Conservation (phyloP, 2,113 vertebrate genomes). For the Ochotona princeps region DNA sequence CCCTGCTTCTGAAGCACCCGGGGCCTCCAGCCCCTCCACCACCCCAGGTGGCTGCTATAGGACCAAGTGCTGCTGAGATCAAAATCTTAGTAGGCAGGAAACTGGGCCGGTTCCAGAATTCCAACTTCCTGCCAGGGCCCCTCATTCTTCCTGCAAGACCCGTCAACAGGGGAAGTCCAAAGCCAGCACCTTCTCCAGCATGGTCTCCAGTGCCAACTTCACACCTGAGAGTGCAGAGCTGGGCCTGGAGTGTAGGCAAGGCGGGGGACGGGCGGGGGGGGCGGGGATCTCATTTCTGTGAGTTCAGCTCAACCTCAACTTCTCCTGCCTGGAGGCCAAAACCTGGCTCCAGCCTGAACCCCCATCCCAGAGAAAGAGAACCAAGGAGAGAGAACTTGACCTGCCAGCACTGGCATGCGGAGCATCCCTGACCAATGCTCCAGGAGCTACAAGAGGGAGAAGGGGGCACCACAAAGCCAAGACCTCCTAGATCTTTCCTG, state of each 20-base stretch:
- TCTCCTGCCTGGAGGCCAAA: not conserved
- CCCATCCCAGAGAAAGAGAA: not conserved
- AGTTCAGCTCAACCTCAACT: not conserved
- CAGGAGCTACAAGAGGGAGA: not conserved
- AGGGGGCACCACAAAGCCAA: not conserved
- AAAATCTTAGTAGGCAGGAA: not conserved
- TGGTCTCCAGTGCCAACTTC: not conserved
- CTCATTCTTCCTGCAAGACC: not conserved
- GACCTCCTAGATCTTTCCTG: not conserved
- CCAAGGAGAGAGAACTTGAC: not conserved
- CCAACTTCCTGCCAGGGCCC: not conserved
- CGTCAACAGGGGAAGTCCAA: not conserved
- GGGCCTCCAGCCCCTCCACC: not conserved
- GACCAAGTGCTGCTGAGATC: not conserved
- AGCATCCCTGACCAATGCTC: not conserved
- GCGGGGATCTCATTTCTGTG: not conserved
- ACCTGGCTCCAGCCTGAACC: not conserved
- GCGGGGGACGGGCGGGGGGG: too few relatives aligned
- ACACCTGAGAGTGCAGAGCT: accelerated
- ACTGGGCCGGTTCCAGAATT: not conserved
- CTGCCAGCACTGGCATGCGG: not conserved
- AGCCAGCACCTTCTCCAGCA: not conserved
- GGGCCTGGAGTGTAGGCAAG: too few relatives aligned
- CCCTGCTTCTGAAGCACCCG: not conserved
- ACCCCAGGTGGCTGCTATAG: not conserved